Conservation (phyloP, 2,797 vertebrate genomes). For the Diceros bicornis region DNA sequence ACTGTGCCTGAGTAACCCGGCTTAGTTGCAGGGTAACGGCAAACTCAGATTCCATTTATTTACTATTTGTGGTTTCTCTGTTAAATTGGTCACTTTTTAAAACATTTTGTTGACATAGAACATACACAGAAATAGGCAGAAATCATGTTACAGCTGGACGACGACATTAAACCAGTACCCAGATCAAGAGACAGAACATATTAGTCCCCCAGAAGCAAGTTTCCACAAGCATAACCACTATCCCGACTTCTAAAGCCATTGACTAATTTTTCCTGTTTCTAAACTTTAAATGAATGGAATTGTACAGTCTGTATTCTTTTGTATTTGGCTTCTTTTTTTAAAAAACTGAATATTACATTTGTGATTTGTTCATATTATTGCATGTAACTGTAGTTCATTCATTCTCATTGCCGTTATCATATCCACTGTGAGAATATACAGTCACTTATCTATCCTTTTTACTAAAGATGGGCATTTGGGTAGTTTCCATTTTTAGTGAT, state of each 20-base stretch:
- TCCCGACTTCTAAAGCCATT: neutral
- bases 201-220: neutral
- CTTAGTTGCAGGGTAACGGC: neutral
- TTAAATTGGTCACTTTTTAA: conserved; percentile 12
- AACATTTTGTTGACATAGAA: conserved; percentile 16
- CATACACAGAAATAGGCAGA: neutral
- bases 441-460: neutral
- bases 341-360: neutral
- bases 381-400: neutral
- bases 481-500: neutral
- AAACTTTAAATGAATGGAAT: neutral
- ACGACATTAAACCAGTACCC: neutral
- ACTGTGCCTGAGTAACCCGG: neutral
- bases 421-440: neutral
- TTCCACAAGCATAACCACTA: neutral
- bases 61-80: conserved; percentile 30
- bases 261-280: neutral
- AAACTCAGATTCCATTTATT: neutral
- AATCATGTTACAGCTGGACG: neutral
- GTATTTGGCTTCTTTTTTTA: neutral
- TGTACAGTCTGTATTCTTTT: neutral
- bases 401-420: neutral
- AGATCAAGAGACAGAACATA: neutral
- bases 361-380: neutral
- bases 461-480: neutral